Evolutionary conservation across 2,113 vertebrate genomes (phyloP), one percentile per base, ranked within the genome.

Genomic region (Tachycineta bicolor): DNA sequence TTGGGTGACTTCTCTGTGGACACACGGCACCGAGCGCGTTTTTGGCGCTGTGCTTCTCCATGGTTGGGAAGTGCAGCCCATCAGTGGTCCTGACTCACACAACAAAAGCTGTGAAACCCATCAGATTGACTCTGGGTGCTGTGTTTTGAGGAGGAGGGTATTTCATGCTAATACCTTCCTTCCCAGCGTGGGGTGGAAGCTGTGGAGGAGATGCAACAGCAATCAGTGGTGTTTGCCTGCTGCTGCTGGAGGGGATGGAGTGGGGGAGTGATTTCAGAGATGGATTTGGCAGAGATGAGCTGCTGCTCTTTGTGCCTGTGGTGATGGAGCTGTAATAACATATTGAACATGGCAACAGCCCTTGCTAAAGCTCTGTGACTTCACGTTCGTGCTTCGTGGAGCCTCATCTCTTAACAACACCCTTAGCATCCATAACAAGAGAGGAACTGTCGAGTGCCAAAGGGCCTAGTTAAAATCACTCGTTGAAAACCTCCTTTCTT

Each of bases 251-350:
- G 85, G 94, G 79, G 64, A 87, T 77, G 85, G 75, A 52, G 67
- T 76, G 83, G 83, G 83, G 90, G 92, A 93, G 90, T 59, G 79
- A 93, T 87, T 94, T 69, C 56, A 29, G 94, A 63, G 92, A 79
- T 74, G 85, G 79, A 67, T 90, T 94, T 96, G 94, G 92, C 93
- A 93, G 85, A 87, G 91, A 74, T 2, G 28, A 93, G 88, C 50
- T 49, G 90, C 90, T 93, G 88, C 83, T 83, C 83, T 89, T 90
- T 88, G 81, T 89, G 90, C 93, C 88, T 95, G 93, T 93, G 94
- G 96, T 92, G 95, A 79, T 94, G 96, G 95, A 95, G 94, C 93
- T 96, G 94, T 87, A 95, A 89, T 78, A 92, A 92, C 93, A 90
- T 87, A 92, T 53, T 87, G 90, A 97, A 94, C 92, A 83, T 74